Base-by-base conservation (phyloP, 2,888 invertebrate genomes). In the Andrena chrysosceles region DNA sequence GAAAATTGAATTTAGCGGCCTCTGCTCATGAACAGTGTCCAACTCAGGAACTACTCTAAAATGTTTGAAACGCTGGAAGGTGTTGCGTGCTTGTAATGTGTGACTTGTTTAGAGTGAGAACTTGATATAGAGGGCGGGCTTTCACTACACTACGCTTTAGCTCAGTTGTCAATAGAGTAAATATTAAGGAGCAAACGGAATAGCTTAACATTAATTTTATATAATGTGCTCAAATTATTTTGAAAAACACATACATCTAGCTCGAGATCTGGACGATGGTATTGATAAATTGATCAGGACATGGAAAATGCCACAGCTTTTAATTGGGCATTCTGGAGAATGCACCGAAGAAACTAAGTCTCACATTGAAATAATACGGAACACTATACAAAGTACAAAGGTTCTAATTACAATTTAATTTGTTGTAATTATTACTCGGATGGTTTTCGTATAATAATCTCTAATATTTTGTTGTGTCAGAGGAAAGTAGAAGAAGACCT, bases 241-340 rank as follows among this genome's bases (percentile, higher is more conserved):
- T 56, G 56, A 59, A 2, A 72, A 63, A 3, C 2, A 78, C 0
- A 29, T n/a, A n/a, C 0, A n/a, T 20, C 75, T 85, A 68, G 56
- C 74, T 10, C 73, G 74, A 1, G 13, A 85, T 7, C 33, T 87
- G n/a, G 87, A 87, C 26, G 62, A 66, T 1, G 79, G 83, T 1
- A 79, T 85, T n/a, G 60, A 73, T 2, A 75, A 63, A 13, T 68
- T 87, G 33, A 7, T 5, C 8, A 42, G 66, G 0, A 73, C 26
- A 8, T 87, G 87, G 87, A 72, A 71, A 26, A n/a, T 26, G 1
- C 83, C 85, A 7, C 48, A 79, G 0, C 54, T 76, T 33, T n/a
- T 87, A 2, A 6, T 87, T 4, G 83, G 87, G n/a, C 62, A 77
- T 6, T 85, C 78, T n/a, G 72, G 8, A 2, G 80, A 87, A 29